Base-by-base conservation (phyloP, 2,797 vertebrate species). In the Siniperca obscura region DNA sequence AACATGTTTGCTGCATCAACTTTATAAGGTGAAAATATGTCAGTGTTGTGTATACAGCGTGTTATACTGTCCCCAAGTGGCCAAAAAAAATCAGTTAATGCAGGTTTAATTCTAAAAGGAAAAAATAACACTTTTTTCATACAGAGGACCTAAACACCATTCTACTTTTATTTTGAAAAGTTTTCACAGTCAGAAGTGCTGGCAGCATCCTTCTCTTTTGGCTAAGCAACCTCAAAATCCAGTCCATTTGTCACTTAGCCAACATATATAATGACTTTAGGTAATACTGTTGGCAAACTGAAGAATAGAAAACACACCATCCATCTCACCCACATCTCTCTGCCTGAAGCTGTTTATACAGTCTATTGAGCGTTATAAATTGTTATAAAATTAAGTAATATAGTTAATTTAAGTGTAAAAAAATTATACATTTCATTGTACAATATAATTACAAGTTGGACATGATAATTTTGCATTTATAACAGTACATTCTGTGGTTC, bases 221-320 rank as follows among this genome's bases (percentile, higher is more conserved):
- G 82, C 87, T 17, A 27, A 62, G 48, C 57, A 34, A 22, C 62
- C 70, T 74, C 11, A n/a, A 60, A 70, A 56, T 56, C 62, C 71
- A 68, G 70, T 76, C 65, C 70, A 72, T 89, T 86, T 78, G 40
- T 90, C 87, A 38, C 27, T 22, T 53, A 71, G 84, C 85, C 67
- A 79, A 72, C 74, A 34, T 74, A 7, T 55, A 71, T 84, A 83
- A 84, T 50, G 70, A 86, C 81, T 85, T 69, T 34, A 72, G 72
- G 86, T 87, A 82, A 77, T 78, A 72, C 80, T 84, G 80, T 44
- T 90, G 86, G 90, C 86, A 82, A 73, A 68, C 42, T 21, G 2
- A 22, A 57, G 73, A 71, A 25, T 46, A 55, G 25, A 76, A 73
- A 67, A 74, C 82, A 83, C 73, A 65, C 71, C 72, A 79, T 81